phyloP scores from a whole-genome alignment of 2,113 vertebrate species.

The Embiotoca jacksoni region DNA sequence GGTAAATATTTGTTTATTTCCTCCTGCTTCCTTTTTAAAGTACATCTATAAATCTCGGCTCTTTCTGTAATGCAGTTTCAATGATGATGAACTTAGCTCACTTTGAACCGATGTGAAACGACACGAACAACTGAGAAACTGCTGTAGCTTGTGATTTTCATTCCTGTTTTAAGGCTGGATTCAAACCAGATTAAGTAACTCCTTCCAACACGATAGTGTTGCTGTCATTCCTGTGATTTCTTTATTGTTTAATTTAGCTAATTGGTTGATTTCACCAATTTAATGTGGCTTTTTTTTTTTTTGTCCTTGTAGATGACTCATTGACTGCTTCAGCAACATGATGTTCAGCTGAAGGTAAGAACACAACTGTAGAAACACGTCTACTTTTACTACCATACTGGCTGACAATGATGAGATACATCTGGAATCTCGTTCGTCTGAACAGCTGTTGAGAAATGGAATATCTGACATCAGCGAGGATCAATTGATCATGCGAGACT shows the following conservation, averaged over 20 bases:
- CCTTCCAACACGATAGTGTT: no score
- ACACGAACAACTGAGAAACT: constrained; percentile 83
- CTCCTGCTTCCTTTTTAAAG: not conserved
- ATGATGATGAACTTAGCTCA: constrained; percentile 89
- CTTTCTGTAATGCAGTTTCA: constrained; percentile 39
- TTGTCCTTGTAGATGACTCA: not conserved
- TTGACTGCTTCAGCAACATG: accelerated
- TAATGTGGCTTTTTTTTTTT: no score
- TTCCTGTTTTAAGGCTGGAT: no score
- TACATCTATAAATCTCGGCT: no score
- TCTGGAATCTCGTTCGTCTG: constrained; percentile 94
- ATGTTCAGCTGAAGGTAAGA: not conserved
- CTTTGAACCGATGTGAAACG: constrained; percentile 86
- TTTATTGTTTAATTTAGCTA: no score
- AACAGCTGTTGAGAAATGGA: constrained; percentile 85
- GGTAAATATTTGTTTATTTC: not conserved
- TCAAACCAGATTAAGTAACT: no score
- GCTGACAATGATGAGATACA: constrained; percentile 78
- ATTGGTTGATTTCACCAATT: no score
- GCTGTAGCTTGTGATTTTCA: not conserved
- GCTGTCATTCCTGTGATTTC: no score
- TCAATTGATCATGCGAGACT: not conserved
- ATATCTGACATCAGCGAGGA: constrained; percentile 64
- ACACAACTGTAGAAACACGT: accelerated
- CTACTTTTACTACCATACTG: accelerated